These are phyloP conservation scores for Calameuta idolon DNA, from an alignment of 2,888 invertebrate genomes.

Conservation along the genomic window DNA sequence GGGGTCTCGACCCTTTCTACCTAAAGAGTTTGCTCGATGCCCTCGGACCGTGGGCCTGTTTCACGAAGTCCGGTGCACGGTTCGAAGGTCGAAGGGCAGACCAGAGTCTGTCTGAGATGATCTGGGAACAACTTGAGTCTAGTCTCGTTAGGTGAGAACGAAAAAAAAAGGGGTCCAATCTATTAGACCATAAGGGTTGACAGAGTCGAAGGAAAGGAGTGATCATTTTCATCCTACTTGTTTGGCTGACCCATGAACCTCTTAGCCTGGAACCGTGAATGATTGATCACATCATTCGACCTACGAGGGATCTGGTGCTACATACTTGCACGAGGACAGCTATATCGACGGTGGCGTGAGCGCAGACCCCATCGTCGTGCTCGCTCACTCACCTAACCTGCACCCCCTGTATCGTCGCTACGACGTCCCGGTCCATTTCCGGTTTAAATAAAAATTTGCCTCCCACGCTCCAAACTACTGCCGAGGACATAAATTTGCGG, in stretches of 20 bases:
- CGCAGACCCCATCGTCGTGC: conserved; percentile 23
- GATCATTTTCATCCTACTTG: background rate
- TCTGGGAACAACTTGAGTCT: background rate
- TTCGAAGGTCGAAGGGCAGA: background rate
- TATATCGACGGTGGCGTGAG: conserved; percentile 23
- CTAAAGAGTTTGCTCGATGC: conserved; percentile 11
- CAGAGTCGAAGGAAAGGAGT: background rate
- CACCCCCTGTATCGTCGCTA: background rate
- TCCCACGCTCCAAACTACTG: background rate
- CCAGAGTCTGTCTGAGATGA: background rate
- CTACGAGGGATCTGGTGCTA: background rate
- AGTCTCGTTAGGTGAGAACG: background rate
- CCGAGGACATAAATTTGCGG: background rate
- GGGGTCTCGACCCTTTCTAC: conserved; percentile 13
- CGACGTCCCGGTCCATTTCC: background rate
- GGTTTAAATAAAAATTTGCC: background rate
- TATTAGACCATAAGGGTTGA: background rate
- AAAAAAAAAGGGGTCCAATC: background rate
- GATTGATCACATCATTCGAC: conserved; percentile 25
- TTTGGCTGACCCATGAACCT: background rate
- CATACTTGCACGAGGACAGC: background rate
- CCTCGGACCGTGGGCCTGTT: background rate
- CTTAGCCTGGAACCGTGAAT: conserved; percentile 18
- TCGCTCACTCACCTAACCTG: conserved; percentile 8
- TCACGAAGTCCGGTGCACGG: background rate